Evolutionary conservation across 1,140 invertebrate species (phyloP).

Genomic region (Lysiphlebus fabarum): DNA sequence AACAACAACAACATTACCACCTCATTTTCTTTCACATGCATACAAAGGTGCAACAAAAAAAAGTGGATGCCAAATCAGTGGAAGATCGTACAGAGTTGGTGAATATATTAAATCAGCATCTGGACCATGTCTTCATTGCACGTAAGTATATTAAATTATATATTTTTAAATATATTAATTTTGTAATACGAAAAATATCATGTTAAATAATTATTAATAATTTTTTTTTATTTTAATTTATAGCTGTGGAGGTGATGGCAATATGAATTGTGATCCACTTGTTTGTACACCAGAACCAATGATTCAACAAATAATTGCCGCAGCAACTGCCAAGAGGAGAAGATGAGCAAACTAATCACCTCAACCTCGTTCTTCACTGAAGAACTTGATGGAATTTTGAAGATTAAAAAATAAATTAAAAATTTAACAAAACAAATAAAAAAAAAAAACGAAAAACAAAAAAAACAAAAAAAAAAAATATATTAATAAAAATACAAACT

Average conservation of each 20-base stretch:
- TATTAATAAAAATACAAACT: slow-evolving; percentile 24
- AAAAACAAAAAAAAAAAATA: slow-evolving; percentile 21
- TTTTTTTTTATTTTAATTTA: slow-evolving; percentile 18
- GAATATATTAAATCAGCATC: slow-evolving; percentile 79
- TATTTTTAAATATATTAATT: slow-evolving; percentile 16
- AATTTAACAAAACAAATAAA: slow-evolving; percentile 21
- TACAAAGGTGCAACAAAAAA: slow-evolving; percentile 71
- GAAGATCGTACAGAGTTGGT: slow-evolving; percentile 77
- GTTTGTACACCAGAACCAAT: slow-evolving; percentile 83
- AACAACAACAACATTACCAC: slow-evolving; percentile 79
- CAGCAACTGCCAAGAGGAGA: slow-evolving; percentile 67
- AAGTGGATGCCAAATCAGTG: slow-evolving; percentile 80
- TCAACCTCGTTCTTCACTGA: slow-evolving; percentile 5
- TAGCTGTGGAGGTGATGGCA: slow-evolving; percentile 83
- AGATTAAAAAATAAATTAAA: slow-evolving; percentile 22
- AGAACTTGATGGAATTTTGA: slow-evolving; percentile 21
- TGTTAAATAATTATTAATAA: not conserved
- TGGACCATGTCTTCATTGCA: slow-evolving; percentile 88
- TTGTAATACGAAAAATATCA: not conserved
- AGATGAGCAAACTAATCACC: slow-evolving; percentile 60
- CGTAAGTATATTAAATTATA: slow-evolving; percentile 62
- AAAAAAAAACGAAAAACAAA: slow-evolving; percentile 19
- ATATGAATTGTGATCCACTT: slow-evolving; percentile 90
- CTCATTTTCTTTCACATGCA: slow-evolving; percentile 73
- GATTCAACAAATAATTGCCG: slow-evolving; percentile 82